These are phyloP conservation scores for Drosophila anceps DNA, from an alignment of 2,888 invertebrate species.

Conservation along the genomic window DNA sequence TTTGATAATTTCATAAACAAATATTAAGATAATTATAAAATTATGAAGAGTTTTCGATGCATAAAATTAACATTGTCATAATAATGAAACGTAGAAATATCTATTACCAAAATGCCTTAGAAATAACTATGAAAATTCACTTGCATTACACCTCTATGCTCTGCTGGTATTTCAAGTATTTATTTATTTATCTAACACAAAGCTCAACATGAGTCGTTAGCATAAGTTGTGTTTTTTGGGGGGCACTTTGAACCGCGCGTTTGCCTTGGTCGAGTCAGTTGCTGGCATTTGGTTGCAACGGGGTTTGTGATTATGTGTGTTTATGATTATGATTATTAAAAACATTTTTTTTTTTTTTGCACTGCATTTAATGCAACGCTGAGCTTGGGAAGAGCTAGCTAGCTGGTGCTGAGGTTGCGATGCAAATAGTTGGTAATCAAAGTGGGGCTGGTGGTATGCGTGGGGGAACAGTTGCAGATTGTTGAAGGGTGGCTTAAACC, in stretches of 20 bases:
- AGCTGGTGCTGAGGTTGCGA: slow-evolving; percentile 35
- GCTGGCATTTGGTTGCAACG: slow-evolving; percentile 53
- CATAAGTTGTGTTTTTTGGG: slow-evolving; percentile 28
- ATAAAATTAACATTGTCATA: not conserved
- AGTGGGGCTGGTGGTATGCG: slow-evolving; percentile 4
- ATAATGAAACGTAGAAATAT: not conserved
- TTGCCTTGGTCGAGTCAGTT: slow-evolving; percentile 44
- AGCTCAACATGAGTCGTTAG: slow-evolving; percentile 43
- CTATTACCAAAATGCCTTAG: not conserved
- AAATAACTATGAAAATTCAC: not conserved
- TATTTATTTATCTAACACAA: slow-evolving; percentile 31
- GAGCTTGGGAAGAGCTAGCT: slow-evolving; percentile 16
- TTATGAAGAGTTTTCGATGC: not conserved
- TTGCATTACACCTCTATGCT: not conserved
- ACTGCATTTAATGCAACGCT: slow-evolving; percentile 68
- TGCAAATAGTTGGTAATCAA: slow-evolving; percentile 36
- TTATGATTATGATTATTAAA: slow-evolving; percentile 49
- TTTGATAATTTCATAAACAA: not conserved
- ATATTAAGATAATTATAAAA: not conserved
- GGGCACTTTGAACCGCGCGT: slow-evolving; percentile 30
- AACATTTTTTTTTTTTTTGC: slow-evolving; percentile 55
- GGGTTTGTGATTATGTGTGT: slow-evolving; percentile 35
- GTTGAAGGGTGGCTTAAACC: slow-evolving; percentile 25
- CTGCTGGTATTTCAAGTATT: slow-evolving; percentile 2
- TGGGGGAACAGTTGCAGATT: not conserved